Base-by-base conservation (phyloP, 2,888 invertebrate genomes). In the Conus canariensis region DNA sequence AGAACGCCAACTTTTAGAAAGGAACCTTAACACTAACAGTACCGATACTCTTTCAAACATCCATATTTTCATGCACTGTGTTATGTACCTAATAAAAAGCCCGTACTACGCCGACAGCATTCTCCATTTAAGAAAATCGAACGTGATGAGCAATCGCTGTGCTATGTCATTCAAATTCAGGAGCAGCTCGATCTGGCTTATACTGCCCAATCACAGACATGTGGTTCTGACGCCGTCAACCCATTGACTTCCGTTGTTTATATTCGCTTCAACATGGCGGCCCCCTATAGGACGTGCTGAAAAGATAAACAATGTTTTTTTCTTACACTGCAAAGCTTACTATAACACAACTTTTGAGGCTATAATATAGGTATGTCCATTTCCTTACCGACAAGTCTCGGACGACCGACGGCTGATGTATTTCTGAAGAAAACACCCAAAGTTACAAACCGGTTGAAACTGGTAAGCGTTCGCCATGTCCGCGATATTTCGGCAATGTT, bases 361-460 rank as follows among this genome's bases (percentile, higher is more conserved):
- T 58, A 89, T 59, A 30, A 30, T 7, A 85, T 25, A 25, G 30
- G 8, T 25, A 70, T n/a, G 58, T 77, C 14, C 56, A 59, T 70
- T 67, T 89, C 74, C 91, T 90, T 88, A 91, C 91, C 92, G 87
- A 70, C 74, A 58, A 80, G 89, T 90, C 90, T 85, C 67, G 67
- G 74, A 60, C 82, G 90, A 82, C 82, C 22, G 60, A 86, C 70
- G 82, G 90, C 86, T 88, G 82, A 87, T 85, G 91, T 88, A 91
- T 90, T 90, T 92, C 90, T 92, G 92, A 92, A 91, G 92, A 93
- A 94, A 93, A 92, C 92, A 92, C 93, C 93, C 93, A 92, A 94
- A 93, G 90, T 93, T 93, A 93, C 90, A 92, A 95, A 96, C 96
- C 96, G 95, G 96, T 96, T 95, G 94, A 93, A 96, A 96, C 96